Conservation (phyloP, 2,888 invertebrate species). For the Coleophora deauratella region DNA sequence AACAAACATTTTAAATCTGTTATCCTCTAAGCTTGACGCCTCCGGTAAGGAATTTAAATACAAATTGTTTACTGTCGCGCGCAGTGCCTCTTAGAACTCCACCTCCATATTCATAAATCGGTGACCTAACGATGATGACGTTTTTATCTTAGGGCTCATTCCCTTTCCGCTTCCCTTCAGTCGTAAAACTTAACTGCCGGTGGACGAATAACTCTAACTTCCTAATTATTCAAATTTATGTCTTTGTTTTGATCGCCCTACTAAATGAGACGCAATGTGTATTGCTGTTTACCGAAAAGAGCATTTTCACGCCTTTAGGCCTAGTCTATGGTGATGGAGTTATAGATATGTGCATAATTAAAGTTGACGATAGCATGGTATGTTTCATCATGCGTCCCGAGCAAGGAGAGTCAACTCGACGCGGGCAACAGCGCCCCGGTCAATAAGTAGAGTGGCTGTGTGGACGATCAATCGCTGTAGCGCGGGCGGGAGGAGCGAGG, state of each 20-base stretch:
- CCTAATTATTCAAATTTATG: conserved; percentile 6
- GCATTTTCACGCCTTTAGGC: no score
- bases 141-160: conserved; percentile 8
- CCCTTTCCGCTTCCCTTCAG: conserved; percentile 5
- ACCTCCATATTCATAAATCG: conserved; percentile 61
- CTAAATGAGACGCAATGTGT: neutral
- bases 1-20: no score
- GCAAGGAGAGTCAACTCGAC: conserved; percentile 35
- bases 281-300: no score
- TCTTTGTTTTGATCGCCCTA: neutral
- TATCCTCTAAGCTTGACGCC: no score
- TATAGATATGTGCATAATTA: no score
- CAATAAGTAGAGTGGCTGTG: conserved; percentile 72
- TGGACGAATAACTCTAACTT: conserved; percentile 1
- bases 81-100: conserved; percentile 53
- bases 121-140: conserved; percentile 24
- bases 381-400: no score
- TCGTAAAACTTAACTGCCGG: conserved; percentile 6
- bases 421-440: conserved; percentile 65
- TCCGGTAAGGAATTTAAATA: conserved; percentile 40
- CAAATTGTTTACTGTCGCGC: conserved; percentile 50
- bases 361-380: neutral
- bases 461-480: conserved; percentile 64
- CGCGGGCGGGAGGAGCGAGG: conserved; percentile 35
- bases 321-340: no score